A percentile compares a stretch with the other conserved stretches of the same genome.
Conservation (phyloP, 2,113 vertebrate species). For the Anoura caudifer region DNA sequence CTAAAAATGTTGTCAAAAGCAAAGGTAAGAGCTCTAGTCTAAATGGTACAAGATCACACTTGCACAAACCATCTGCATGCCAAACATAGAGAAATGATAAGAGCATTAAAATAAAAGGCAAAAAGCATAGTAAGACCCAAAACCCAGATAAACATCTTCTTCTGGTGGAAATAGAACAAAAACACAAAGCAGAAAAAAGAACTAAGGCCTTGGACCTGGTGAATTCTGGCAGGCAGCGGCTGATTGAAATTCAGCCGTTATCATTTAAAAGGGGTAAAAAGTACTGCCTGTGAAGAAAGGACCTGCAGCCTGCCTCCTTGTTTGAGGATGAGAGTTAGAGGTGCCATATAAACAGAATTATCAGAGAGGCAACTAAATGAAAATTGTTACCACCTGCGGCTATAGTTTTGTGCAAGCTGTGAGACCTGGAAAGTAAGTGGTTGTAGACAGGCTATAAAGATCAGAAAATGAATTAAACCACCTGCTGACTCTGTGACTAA, state of each 20-base stretch:
- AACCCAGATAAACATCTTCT: slow-evolving; percentile 6
- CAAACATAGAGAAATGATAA: not conserved
- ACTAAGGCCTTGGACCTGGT: not conserved
- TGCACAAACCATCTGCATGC: not conserved
- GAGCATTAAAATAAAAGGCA: not conserved
- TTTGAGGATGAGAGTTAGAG: not conserved
- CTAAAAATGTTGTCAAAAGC: not conserved
- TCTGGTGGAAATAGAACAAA: not conserved
- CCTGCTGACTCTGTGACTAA: not conserved
- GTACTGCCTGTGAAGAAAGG: not conserved
- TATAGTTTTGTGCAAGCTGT: not conserved
- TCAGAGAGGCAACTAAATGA: slow-evolving; percentile 17
- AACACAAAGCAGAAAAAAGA: not conserved
- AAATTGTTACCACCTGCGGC: slow-evolving; percentile 28
- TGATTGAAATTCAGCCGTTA: not conserved
- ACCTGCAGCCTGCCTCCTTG: not conserved
- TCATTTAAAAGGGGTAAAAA: not conserved
- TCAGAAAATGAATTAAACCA: slow-evolving; percentile 6
- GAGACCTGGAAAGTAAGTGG: not conserved
- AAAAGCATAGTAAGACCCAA: not conserved
- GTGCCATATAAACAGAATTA: not conserved
- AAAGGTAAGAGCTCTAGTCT: not conserved
- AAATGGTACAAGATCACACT: not conserved
- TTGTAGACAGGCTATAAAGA: slow-evolving; percentile 33
- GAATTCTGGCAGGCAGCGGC: not conserved